Evolutionary conservation across 2,113 vertebrate species (phyloP), one percentile per base, ranked within the genome.

Genomic region (Phocoena sinus): DNA sequence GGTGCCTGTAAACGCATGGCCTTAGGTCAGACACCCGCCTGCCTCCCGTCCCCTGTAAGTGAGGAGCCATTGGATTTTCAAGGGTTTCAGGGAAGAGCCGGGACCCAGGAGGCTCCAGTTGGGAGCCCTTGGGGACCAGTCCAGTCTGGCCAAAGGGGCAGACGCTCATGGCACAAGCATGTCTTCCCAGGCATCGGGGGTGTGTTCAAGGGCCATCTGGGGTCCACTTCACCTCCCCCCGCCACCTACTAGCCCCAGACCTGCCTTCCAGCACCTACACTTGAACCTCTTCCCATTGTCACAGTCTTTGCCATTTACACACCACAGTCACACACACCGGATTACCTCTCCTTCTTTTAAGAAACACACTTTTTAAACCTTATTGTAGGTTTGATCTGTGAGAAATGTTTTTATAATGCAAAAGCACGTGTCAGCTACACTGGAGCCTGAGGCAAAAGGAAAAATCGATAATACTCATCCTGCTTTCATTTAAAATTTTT

Each of bases 21-120:
- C 47, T 18, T 11, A n/a, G 58, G 44, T 14, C 71, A 36, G 28
- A 53, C 1, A 1, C 0, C 23, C 0, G 5, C 20, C 26, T 18
- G 53, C 53, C 20, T 15, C 60, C 0, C 0, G 9, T 17, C 25
- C 33, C 20, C 3, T 15, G 3, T 33, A 10, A 28, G 4, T 5
- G 5, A 26, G 17, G 65, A 33, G 3, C 8, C 38, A 23, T 4
- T 3, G 23, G 50, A 11, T 44, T 76, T 33, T 56, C 31, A 20
- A 17, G 53, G 15, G 5, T 53, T 18, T 53, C 50, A 17, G 50
- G 50, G 50, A 17, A 53, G 15, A 26, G 60, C 33, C 68, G 26
- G 18, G 8, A 15, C 14, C 3, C 28, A 28, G 18, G 10, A 62
- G 31, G 38, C 25, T 10, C 7, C 2, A 20, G 10, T 13, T 3